Base-by-base conservation (phyloP, 2,113 vertebrate genomes). In the Okapia johnstoni region DNA sequence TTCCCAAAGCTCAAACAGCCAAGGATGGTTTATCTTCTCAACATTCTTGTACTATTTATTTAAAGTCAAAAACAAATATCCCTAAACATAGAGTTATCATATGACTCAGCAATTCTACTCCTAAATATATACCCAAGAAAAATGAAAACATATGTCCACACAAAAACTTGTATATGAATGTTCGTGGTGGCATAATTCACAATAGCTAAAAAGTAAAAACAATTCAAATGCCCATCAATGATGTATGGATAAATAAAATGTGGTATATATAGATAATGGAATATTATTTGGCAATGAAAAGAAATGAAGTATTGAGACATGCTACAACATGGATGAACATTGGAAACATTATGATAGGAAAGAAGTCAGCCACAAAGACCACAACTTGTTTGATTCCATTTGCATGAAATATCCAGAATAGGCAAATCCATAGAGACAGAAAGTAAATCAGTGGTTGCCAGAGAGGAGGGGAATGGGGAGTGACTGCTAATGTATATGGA, bases 231-330 rank as follows among this genome's bases (percentile, higher is more conserved):
- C 40, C 77, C 46, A 66, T 66, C 43, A 46, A 33, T 26, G 58
- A 95, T 19, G 36, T 63, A 33, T 2, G 36, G n/a, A 79, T 61
- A 94, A 86, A 77, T 48, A 92, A 94, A 77, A 80, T 50, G 84
- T 40, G 5, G 1, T 25, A 10, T 12, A 48, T 3, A 50, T 3
- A 52, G 7, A 46, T 8, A 60, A 36, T 23, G 54, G 43, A 96
- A 81, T 96, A 96, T 54, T 88, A 96, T 60, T 90, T 89, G 81
- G 52, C 54, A 81, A 77, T 77, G 55, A 94, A 97, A 97, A 96
- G 50, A 13, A 93, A 90, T 48, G 40, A 66, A 50, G 6, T 84
- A 84, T 57, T 33, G 36, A 63, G 40, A 86, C 43, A 54, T 19
- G 61, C 63, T 36, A 81, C 60, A 50, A 23, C 36, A 50, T 26